Base-by-base conservation (phyloP, 2,113 vertebrate genomes). In the Hemiscyllium ocellatum region DNA sequence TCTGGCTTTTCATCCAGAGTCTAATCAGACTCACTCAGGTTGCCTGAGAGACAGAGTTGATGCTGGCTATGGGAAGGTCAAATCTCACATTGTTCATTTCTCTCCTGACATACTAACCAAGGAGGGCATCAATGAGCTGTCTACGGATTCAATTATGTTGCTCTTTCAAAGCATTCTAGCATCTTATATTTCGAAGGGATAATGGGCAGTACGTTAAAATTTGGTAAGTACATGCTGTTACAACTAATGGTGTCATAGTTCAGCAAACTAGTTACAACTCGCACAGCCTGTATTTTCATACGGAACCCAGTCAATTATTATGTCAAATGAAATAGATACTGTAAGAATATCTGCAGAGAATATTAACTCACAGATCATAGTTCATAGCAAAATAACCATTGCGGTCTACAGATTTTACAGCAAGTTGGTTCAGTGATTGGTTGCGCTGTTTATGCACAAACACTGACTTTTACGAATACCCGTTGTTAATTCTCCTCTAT, bases 401-500 rank as follows among this genome's bases (percentile, higher is more conserved):
- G 50, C 50, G 4, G 52, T 33, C 86, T 4, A 89, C 26, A 33
- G 33, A 61, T 61, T 89, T 89, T 56, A 61, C 86, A 56, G 19
- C 42, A 26, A 29, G 52, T 26, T 26, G 13, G 52, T 37, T 56
- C 50, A 89, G 13, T 89, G 86, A 89, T 61, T 52, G 29, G 20
- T 86, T 86, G 47, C 42, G 89, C 15, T n/a, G 19, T 37, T 33
- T 91, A n/a, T 37, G 37, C 19, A 33, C 33, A 91, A 10, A 47
- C 56, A 61, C 56, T 61, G 56, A 61, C 37, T 65, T 83, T 37
- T 37, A 61, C 19, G 69, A 72, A 66, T 22, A 6, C 24, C 17
- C 12, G 50, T 94, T 94, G 50, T 94, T 94, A 47, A 13, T 70
- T 70, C 93, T 70, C 29, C 37, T 13, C 68, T 94, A 97, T 97